phyloP scores from a whole-genome alignment of 2,888 invertebrate species.

The Pyrrhosoma nymphula region DNA sequence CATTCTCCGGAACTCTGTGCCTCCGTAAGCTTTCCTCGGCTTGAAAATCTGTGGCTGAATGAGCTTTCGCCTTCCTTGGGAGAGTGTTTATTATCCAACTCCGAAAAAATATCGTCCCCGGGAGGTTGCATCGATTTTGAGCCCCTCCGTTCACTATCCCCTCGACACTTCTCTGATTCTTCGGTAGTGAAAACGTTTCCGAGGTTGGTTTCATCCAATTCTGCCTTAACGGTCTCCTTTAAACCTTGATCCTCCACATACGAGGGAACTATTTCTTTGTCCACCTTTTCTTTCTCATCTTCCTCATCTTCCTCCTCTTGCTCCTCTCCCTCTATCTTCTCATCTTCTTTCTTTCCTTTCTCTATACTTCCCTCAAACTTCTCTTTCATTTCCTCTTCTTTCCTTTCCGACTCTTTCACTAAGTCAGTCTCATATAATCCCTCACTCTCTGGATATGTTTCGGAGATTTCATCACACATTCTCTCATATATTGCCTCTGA shows the following conservation, averaged over 20 bases:
- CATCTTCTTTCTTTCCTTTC: neutral
- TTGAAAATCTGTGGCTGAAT: neutral
- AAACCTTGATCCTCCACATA: neutral
- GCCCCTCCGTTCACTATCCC: neutral
- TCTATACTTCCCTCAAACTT: neutral
- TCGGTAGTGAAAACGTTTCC: neutral
- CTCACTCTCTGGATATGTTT: neutral
- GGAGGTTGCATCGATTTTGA: slow-evolving; percentile 1
- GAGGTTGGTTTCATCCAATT: neutral
- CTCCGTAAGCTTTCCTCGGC: neutral
- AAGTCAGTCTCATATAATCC: neutral
- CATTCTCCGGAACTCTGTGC: slow-evolving; percentile 3
- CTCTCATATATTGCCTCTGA: neutral
- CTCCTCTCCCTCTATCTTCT: slow-evolving; percentile 4
- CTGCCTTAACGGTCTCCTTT: neutral
- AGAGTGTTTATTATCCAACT: slow-evolving; percentile 51
- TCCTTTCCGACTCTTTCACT: neutral
- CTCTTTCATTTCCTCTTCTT: neutral
- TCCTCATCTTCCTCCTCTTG: neutral
- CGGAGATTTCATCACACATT: neutral
- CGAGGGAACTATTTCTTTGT: neutral
- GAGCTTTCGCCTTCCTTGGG: neutral
- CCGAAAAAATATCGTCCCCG: neutral
- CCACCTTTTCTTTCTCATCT: neutral
- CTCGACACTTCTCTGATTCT: neutral